phyloP scores from a whole-genome alignment of 1,140 invertebrate species.

The Saxidomus purpurata region DNA sequence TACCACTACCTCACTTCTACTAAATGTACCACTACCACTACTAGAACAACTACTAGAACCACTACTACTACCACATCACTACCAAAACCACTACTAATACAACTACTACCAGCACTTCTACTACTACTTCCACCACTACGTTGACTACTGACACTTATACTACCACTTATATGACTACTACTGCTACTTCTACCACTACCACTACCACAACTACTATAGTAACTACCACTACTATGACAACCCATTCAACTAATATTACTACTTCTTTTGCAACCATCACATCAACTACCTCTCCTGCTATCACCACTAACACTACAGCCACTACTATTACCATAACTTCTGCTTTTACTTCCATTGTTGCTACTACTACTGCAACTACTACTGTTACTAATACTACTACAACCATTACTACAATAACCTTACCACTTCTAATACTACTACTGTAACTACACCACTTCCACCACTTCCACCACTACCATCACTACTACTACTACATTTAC shows the following conservation, averaged over 20 bases:
- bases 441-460: conserved; percentile 21
- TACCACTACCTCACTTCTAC: conserved; percentile 34
- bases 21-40: conserved; percentile 51
- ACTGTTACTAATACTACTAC: too few relatives aligned
- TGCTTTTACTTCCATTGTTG: conserved; percentile 23
- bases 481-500: conserved; percentile 16
- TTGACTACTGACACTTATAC: not conserved
- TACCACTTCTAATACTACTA: conserved; percentile 9
- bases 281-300: conserved; percentile 14
- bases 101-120: conserved; percentile 17
- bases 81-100: not conserved
- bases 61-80: conserved; percentile 26
- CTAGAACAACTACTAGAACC: conserved; percentile 25
- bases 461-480: not conserved
- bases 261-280: not conserved
- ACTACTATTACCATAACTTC: conserved; percentile 36
- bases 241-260: not conserved
- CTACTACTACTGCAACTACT: too few relatives aligned
- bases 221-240: not conserved
- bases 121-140: conserved; percentile 7
- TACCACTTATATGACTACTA: conserved; percentile 28
- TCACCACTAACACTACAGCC: too few relatives aligned
- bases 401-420: conserved; percentile 11
- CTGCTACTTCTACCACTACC: too few relatives aligned
- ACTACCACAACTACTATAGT: conserved; percentile 11